These are phyloP conservation scores for Datnioides undecimradiatus DNA, from an alignment of 2,113 vertebrate species.

Conservation along the genomic window DNA sequence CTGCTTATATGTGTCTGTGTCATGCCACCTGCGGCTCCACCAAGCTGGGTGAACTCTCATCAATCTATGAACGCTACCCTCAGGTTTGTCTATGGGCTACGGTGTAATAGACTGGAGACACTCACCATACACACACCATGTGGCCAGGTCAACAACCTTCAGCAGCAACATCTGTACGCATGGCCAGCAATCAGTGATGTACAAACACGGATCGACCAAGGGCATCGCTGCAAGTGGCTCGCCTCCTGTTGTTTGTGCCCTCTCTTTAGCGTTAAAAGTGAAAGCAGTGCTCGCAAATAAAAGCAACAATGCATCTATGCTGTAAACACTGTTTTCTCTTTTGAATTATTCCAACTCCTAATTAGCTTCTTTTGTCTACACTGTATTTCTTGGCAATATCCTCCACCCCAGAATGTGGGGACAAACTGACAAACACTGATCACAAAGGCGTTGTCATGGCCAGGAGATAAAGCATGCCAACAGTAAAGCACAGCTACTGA, in stretches of 20 bases:
- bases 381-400: constrained; percentile 52
- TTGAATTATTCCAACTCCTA: constrained; percentile 47
- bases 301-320: constrained; percentile 21
- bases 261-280: constrained; percentile 8
- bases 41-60: constrained; percentile 49
- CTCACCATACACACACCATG: constrained; percentile 35
- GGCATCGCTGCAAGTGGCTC: constrained; percentile 49
- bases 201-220: constrained; percentile 40
- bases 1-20: constrained; percentile 32
- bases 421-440: constrained; percentile 56
- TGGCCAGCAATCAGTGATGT: constrained; percentile 43
- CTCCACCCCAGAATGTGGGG: constrained; percentile 31
- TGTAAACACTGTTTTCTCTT: constrained; percentile 43
- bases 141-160: constrained; percentile 63
- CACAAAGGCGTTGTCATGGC: constrained; percentile 41
- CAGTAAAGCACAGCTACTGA: constrained; percentile 55
- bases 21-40: constrained; percentile 32
- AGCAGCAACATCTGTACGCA: constrained; percentile 65
- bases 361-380: constrained; percentile 50
- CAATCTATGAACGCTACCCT: constrained; percentile 56
- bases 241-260: constrained; percentile 38
- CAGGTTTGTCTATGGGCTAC: constrained; percentile 51
- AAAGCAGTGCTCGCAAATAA: constrained; percentile 24
- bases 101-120: constrained; percentile 49
- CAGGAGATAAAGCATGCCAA: constrained; percentile 48